These are phyloP conservation scores for Limenitis camilla DNA, from an alignment of 2,888 invertebrate genomes.

Conservation along the genomic window DNA sequence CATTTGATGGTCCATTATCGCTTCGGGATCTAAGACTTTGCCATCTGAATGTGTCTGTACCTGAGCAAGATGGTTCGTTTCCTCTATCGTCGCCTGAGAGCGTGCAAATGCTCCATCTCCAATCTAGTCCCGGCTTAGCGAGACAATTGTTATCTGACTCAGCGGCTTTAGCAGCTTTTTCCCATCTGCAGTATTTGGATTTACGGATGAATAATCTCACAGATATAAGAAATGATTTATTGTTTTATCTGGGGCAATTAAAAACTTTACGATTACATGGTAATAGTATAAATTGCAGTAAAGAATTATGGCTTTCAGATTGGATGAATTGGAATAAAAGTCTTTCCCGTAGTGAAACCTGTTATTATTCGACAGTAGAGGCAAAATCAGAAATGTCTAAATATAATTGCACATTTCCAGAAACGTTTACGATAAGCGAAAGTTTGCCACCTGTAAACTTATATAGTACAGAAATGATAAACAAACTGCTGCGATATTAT, in stretches of 20 bases:
- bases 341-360: conserved; percentile 51
- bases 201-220: conserved; percentile 78
- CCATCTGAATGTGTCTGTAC: conserved; percentile 74
- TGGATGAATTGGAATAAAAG: conserved; percentile 77
- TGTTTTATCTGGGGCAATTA: conserved; percentile 80
- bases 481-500: conserved; percentile 62
- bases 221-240: conserved; percentile 76
- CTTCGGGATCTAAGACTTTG: conserved; percentile 81
- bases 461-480: conserved; percentile 70
- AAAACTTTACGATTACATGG: conserved; percentile 78
- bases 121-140: conserved; percentile 82
- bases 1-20: conserved; percentile 78
- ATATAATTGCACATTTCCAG: conserved; percentile 68
- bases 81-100: conserved; percentile 81
- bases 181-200: conserved; percentile 81
- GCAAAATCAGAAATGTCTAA: conserved; percentile 59
- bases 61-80: conserved; percentile 78
- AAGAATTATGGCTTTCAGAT: conserved; percentile 77
- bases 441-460: conserved; percentile 67
- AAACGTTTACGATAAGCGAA: conserved; percentile 68
- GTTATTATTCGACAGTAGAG: conserved; percentile 63
- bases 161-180: conserved; percentile 81
- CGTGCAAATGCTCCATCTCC: conserved; percentile 83
- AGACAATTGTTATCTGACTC: conserved; percentile 81
- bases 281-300: conserved; percentile 82